These are phyloP conservation scores for Callithrix jacchus DNA, from an alignment of 2,113 vertebrate species.

Conservation along the genomic window DNA sequence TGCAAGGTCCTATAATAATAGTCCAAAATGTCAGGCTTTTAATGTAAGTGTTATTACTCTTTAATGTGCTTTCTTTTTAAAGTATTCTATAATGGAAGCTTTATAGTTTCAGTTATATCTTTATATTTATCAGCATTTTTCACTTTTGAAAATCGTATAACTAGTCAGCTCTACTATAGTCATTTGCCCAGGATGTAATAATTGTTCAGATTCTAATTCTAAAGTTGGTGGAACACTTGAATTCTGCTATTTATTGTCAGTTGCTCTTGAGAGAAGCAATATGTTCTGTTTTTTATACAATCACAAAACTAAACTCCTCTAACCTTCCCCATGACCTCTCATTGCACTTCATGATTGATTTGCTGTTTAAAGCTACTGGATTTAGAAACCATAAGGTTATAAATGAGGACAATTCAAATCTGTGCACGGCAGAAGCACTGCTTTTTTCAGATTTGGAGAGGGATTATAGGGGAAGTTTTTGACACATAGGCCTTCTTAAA, in stretches of 20 bases:
- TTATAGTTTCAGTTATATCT: slow-evolving; percentile 34
- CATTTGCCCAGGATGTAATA: slow-evolving; percentile 46
- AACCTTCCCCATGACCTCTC: slow-evolving; percentile 31
- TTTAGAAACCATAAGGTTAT: not conserved
- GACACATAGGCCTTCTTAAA: not conserved
- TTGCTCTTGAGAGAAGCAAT: slow-evolving; percentile 8
- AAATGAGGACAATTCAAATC: slow-evolving; percentile 8
- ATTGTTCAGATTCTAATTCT: slow-evolving; percentile 57
- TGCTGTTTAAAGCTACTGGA: not conserved
- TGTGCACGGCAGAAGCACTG: not conserved
- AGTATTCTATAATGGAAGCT: slow-evolving; percentile 23
- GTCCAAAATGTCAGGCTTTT: slow-evolving; percentile 22
- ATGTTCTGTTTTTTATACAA: not conserved
- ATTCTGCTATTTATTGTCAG: not conserved
- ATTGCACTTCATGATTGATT: slow-evolving; percentile 40
- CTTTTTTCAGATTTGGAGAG: not conserved
- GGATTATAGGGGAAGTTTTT: not conserved
- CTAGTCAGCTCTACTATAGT: slow-evolving; percentile 39
- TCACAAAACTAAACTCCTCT: slow-evolving; percentile 40
- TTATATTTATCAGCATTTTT: slow-evolving; percentile 57
- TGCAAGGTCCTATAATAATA: slow-evolving; percentile 13
- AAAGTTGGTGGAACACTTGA: slow-evolving; percentile 51
- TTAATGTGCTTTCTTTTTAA: slow-evolving; percentile 35
- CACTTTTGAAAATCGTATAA: slow-evolving; percentile 59
- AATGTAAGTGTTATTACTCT: not conserved